Percentiles rank a stretch among this genome's conserved stretches.
phyloP scores from a whole-genome alignment of 2,797 vertebrate species.

The Amniataba percoides region DNA sequence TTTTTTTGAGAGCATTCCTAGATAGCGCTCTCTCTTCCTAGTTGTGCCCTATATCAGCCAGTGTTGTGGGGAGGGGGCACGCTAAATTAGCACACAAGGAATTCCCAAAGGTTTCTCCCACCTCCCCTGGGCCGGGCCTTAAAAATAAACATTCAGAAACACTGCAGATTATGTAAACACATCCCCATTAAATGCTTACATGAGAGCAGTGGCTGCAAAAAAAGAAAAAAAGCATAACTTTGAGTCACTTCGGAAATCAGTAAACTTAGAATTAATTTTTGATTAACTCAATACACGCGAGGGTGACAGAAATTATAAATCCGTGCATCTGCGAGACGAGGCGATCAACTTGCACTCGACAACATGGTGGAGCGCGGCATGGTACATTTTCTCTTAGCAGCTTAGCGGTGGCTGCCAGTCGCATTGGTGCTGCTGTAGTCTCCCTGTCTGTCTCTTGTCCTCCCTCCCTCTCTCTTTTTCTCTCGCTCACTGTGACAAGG shows the following conservation, averaged over 20 bases:
- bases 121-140: slow-evolving; percentile 64
- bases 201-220: slow-evolving; percentile 58
- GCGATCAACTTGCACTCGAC: slow-evolving; percentile 37
- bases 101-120: slow-evolving; percentile 68
- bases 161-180: slow-evolving; percentile 74
- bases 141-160: slow-evolving; percentile 77
- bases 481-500: slow-evolving; percentile 78
- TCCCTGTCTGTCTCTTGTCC: slow-evolving; percentile 47
- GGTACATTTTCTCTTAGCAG: slow-evolving; percentile 49
- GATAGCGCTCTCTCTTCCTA: slow-evolving; percentile 58
- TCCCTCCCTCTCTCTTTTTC: slow-evolving; percentile 55
- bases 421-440: slow-evolving; percentile 56
- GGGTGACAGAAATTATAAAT: slow-evolving; percentile 28
- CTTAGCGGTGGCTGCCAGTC: slow-evolving; percentile 72
- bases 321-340: slow-evolving; percentile 12
- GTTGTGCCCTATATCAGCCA: slow-evolving; percentile 73
- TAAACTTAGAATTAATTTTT: slow-evolving; percentile 57
- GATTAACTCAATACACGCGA: slow-evolving; percentile 35
- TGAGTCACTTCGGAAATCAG: slow-evolving; percentile 56
- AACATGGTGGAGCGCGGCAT: slow-evolving; percentile 25
- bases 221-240: slow-evolving; percentile 61
- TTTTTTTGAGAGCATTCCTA: slow-evolving; percentile 69
- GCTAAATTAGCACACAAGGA: slow-evolving; percentile 63
- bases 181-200: slow-evolving; percentile 61
- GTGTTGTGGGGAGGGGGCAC: slow-evolving; percentile 25